These are phyloP conservation scores for Botia kubotai DNA, from an alignment of 2,797 vertebrate species.

Conservation along the genomic window DNA sequence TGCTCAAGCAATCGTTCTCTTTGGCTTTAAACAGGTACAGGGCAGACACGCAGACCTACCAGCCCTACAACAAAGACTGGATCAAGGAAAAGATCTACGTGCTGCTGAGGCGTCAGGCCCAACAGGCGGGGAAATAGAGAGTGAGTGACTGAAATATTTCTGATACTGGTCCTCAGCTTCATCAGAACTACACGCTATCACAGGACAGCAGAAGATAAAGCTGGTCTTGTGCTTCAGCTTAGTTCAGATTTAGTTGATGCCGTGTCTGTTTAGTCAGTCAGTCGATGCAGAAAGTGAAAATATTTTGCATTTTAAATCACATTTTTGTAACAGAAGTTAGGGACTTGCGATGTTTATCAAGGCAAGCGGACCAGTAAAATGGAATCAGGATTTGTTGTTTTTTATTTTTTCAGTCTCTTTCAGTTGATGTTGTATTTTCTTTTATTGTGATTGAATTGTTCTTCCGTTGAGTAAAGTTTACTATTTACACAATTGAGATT, in stretches of 20 bases:
- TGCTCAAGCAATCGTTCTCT: not conserved
- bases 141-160: conserved; percentile 29
- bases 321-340: conserved; percentile 38
- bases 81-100: conserved; percentile 99
- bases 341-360: conserved; percentile 41
- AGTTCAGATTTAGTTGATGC: conserved; percentile 42
- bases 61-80: conserved; percentile 99
- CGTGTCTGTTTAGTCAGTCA: conserved; percentile 16
- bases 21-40: conserved; percentile 83
- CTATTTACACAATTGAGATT: conserved; percentile 24
- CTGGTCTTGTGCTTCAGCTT: conserved; percentile 21
- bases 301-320: conserved; percentile 42
- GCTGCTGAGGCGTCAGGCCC: conserved; percentile 93
- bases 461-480: conserved; percentile 18
- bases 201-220: not conserved
- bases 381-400: conserved; percentile 9
- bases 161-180: conserved; percentile 22
- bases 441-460: conserved; percentile 8
- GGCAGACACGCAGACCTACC: conserved; percentile 97
- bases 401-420: not conserved
- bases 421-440: not conserved
- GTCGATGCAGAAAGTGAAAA: conserved; percentile 26
- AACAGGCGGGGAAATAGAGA: conserved; percentile 90
- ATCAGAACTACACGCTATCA: conserved; percentile 39
- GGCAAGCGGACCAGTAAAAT: not conserved